phyloP scores from a whole-genome alignment of 2,797 vertebrate genomes.

The Platalea minor region DNA sequence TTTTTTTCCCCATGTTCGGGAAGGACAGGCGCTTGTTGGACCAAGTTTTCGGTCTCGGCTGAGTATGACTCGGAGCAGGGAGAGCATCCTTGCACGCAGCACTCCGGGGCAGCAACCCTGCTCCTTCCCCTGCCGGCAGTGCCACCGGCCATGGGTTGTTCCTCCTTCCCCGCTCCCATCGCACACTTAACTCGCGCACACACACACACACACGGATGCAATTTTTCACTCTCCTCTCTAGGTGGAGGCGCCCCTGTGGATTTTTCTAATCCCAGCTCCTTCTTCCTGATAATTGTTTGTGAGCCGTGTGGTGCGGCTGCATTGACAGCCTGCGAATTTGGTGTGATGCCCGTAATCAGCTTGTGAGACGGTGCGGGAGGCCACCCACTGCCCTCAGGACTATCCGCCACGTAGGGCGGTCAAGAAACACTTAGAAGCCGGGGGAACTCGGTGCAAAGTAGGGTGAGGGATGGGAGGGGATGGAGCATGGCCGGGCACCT shows the following conservation, averaged over 20 bases:
- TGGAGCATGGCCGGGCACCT: rapidly evolving
- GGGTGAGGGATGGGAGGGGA: not conserved
- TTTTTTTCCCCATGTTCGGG: not conserved
- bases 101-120: not conserved
- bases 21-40: not conserved
- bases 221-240: constrained; percentile 43
- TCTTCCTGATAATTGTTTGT: constrained; percentile 71
- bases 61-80: rapidly evolving
- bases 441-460: not conserved
- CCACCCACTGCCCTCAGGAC: constrained; percentile 30
- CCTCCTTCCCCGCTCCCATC: not conserved
- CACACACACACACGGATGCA: not conserved
- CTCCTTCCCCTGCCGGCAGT: rapidly evolving
- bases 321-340: constrained; percentile 67
- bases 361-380: not conserved
- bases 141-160: not conserved
- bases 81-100: not conserved
- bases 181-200: not conserved
- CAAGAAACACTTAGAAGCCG: not conserved
- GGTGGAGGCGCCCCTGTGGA: constrained; percentile 60
- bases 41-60: not conserved
- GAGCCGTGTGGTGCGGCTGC: constrained; percentile 6
- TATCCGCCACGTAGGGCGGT: not conserved
- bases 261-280: constrained; percentile 59
- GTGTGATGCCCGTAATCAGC: constrained; percentile 55